Base-by-base conservation (phyloP, 2,888 invertebrate genomes). In the Drosophila fungiperda region DNA sequence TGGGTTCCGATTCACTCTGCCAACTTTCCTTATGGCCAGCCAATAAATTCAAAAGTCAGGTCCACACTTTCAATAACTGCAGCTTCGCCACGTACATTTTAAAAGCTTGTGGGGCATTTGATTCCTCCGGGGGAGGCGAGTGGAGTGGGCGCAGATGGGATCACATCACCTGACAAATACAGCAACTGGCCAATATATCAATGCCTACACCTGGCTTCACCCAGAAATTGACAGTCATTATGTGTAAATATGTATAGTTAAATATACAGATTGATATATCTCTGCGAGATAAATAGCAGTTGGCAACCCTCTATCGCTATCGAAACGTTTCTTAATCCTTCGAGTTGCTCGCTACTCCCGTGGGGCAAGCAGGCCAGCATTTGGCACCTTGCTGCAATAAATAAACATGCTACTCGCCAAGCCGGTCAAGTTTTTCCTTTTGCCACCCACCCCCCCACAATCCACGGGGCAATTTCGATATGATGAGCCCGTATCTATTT, bases 331-430 rank as follows among this genome's bases (percentile, higher is more conserved):
- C 48, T 32, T 38, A 58, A 29, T 63, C 76, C 68, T 67, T 57
- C 45, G 58, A 59, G 70, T 45, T 45, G 23, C 49, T 38, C 36
- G 35, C 6, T 4, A n/a, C 60, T 45, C 33, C 70, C 61, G 5
- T 52, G 85, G 78, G 68, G 84, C 86, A 76, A 65, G 72, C 68
- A 76, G 89, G 87, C 84, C 78, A 73, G 73, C 77, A 66, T 67
- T 65, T 68, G 75, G 73, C 85, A 89, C 85, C 90, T 89, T 87
- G 86, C 60, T 88, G 85, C 83, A 88, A 85, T 85, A 90, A 85
- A 85, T 85, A 85, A 90, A 85, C 81, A 76, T 66, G 69, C 57
- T 63, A 53, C 53, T 68, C 71, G 64, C 35, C 26, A 63, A 60
- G 60, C 74, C 67, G 84, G 84, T 70, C 70, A 66, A 42, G 52